Percentiles rank a stretch among this genome's conserved stretches.
phyloP scores from a whole-genome alignment of 2,113 vertebrate species.

The Serilophus lunatus region DNA sequence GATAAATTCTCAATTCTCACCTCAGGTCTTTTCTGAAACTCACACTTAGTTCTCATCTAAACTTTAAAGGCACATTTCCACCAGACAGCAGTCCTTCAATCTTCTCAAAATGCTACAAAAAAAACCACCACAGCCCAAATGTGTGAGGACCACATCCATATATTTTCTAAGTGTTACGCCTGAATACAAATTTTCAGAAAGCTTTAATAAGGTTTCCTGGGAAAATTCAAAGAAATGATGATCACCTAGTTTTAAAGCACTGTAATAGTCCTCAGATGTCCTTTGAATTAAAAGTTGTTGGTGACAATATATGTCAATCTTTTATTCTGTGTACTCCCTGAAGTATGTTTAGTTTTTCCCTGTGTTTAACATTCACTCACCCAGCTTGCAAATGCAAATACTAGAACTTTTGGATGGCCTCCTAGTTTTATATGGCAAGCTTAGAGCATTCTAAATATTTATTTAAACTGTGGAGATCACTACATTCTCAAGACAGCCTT shows the following conservation, averaged over 20 bases:
- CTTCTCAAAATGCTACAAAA: neutral
- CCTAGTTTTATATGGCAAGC: neutral
- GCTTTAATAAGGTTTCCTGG: neutral
- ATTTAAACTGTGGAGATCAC: neutral
- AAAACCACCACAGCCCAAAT: neutral
- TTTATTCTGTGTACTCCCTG: neutral
- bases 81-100: neutral
- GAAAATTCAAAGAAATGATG: neutral
- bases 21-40: neutral
- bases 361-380: neutral
- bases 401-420: neutral
- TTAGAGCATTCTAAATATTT: neutral
- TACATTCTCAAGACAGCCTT: neutral
- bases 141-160: neutral
- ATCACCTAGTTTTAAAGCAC: neutral
- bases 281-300: neutral
- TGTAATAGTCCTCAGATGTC: neutral
- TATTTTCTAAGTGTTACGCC: neutral
- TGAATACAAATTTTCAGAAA: neutral
- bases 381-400: neutral
- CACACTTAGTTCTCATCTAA: neutral
- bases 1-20: neutral
- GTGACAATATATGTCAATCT: neutral
- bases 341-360: neutral
- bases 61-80: neutral